phyloP scores from a whole-genome alignment of 2,113 vertebrate species.

The Ophiodon elongatus region DNA sequence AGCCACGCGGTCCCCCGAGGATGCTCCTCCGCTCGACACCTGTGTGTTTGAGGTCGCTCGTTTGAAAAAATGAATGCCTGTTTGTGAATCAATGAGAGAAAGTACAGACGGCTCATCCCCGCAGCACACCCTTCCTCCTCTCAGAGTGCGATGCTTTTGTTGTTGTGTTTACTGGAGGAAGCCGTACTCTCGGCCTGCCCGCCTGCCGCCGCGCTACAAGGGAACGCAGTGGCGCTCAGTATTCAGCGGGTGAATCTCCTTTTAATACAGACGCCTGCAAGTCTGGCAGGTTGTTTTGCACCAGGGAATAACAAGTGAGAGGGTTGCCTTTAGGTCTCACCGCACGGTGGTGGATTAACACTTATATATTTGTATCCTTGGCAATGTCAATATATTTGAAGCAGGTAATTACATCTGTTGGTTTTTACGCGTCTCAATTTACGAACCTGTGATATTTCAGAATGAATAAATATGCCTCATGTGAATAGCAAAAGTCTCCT shows the following conservation, averaged over 20 bases:
- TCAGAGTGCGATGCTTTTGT: conserved; percentile 18
- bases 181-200: conserved; percentile 38
- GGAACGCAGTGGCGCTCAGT: conserved; percentile 1
- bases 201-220: conserved; percentile 50
- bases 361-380: conserved; percentile 3
- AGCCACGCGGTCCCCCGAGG: conserved; percentile 8
- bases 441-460: conserved; percentile 4
- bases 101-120: conserved; percentile 20
- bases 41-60: conserved; percentile 30
- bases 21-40: conserved; percentile 17
- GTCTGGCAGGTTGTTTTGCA: conserved; percentile 19
- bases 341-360: conserved; percentile 13
- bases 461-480: conserved; percentile 32
- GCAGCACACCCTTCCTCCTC: conserved; percentile 19
- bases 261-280: conserved; percentile 20
- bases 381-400: conserved; percentile 24
- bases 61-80: conserved; percentile 47
- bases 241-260: conserved; percentile 28
- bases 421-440: conserved; percentile 23
- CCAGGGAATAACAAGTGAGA: neutral
- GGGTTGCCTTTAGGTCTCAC: neutral
- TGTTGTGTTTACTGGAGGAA: conserved; percentile 41
- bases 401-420: conserved; percentile 3
- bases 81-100: conserved; percentile 51
- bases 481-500: neutral